Evolutionary conservation across 2,113 vertebrate species (phyloP).

Genomic region (Pteruthius melanotis): DNA sequence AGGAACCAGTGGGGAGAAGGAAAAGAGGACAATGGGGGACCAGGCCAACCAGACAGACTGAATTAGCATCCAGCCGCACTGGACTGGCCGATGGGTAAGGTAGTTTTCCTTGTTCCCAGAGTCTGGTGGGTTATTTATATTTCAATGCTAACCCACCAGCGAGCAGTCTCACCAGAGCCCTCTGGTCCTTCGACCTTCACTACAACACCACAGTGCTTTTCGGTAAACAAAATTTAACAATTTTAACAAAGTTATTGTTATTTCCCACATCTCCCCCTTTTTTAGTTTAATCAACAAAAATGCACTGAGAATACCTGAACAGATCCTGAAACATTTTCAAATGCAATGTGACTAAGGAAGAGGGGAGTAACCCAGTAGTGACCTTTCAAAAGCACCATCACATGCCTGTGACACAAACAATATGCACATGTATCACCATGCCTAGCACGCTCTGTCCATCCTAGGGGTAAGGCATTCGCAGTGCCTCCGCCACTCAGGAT

Average conservation of each 20-base stretch:
- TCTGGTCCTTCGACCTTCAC: too few relatives aligned
- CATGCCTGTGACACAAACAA: conserved; percentile 49
- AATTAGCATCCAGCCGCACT: too few relatives aligned
- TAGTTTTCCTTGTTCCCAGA: too few relatives aligned
- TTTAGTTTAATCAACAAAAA: neutral
- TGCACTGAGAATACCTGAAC: conserved; percentile 61
- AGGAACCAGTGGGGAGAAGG: too few relatives aligned
- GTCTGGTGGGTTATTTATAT: too few relatives aligned
- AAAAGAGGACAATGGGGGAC: too few relatives aligned
- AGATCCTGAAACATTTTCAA: conserved; percentile 52
- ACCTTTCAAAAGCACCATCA: conserved; percentile 57
- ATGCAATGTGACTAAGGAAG: neutral
- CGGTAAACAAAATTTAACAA: neutral
- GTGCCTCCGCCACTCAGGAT: neutral
- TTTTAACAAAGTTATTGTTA: neutral
- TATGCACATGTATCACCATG: neutral
- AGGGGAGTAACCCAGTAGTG: conserved; percentile 14
- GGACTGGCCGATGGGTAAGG: too few relatives aligned
- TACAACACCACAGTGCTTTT: neutral
- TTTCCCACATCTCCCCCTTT: neutral
- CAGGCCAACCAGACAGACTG: too few relatives aligned
- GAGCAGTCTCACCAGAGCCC: too few relatives aligned
- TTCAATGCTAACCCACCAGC: too few relatives aligned
- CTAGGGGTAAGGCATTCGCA: neutral
- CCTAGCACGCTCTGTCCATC: too few relatives aligned